Evolutionary conservation across 2,888 invertebrate genomes (phyloP), one percentile per base, ranked within the genome.

Genomic region (Agriopis aurantiaria): DNA sequence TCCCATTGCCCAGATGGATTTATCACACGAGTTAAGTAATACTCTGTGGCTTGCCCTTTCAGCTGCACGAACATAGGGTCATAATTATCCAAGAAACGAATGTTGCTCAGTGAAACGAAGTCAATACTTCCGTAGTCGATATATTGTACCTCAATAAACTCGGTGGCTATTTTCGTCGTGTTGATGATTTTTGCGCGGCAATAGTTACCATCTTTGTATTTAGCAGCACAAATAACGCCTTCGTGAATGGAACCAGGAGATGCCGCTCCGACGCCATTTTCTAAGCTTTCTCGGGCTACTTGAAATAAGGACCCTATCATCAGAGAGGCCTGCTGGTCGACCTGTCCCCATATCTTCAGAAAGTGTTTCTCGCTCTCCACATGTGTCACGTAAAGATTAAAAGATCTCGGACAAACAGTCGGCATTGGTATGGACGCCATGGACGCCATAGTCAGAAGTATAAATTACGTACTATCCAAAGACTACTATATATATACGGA

Each of bases 311-410:
- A 94, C 82, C 96, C 96, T 58, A 96, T 88, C 82, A 93, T 92
- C 65, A 95, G 83, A 0, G 95, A 94, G 53, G 95, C 87, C 71
- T 92, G 90, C 78, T 95, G 95, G 80, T 96, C 96, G 0, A 95
- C 89, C 87, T 97, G 97, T 43, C 97, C 97, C 93, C 96, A 96
- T 82, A 97, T 92, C 91, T 96, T 96, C 71, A 97, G 88, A 83
- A 96, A 96, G 69, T 95, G 95, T 45, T 96, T 96, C 72, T 96
- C 96, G 62, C 95, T 95, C 82, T 97, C 97, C 74, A 97, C 95
- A 89, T 96, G 95, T 72, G 97, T 97, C 80, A 96, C 95, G 77
- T 91, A 95, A 59, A 96, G 88, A 55, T 86, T 87, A 88, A 93
- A 92, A 82, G 87, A 78, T 81, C 90, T 86, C 75, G 86, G 79